phyloP scores from a whole-genome alignment of 2,113 vertebrate species.

The Ploceus nigricollis region DNA sequence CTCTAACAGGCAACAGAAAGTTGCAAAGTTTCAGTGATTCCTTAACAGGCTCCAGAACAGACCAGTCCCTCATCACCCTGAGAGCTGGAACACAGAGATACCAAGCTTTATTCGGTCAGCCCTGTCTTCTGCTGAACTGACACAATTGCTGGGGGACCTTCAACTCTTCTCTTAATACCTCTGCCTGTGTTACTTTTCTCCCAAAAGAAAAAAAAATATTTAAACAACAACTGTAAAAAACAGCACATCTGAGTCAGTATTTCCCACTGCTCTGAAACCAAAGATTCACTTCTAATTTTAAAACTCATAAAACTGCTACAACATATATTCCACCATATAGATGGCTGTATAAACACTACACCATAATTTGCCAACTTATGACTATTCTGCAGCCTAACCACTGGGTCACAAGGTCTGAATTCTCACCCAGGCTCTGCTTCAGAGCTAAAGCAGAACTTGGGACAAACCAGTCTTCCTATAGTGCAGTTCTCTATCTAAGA shows the following conservation, averaged over 20 bases:
- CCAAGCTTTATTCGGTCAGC: background rate
- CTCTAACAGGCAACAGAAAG: background rate
- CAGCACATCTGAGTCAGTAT: background rate
- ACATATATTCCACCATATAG: background rate
- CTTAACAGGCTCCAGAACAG: background rate
- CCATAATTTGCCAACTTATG: background rate
- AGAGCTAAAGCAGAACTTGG: background rate
- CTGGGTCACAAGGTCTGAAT: background rate
- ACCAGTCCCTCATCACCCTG: background rate
- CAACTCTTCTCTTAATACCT: background rate
- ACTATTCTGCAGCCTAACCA: background rate
- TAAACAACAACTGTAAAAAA: background rate
- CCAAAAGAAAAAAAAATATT: background rate
- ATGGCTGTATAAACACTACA: background rate
- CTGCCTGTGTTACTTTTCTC: background rate
- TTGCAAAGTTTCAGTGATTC: background rate
- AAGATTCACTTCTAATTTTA: background rate
- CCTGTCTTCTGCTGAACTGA: background rate
- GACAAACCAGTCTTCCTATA: background rate
- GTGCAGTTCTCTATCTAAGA: background rate
- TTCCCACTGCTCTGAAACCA: background rate
- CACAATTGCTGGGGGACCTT: background rate
- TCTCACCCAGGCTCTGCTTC: background rate
- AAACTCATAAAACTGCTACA: background rate
- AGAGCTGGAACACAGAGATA: background rate